Base-by-base conservation (phyloP, 2,888 invertebrate genomes). In the Crepidodera aurea region DNA sequence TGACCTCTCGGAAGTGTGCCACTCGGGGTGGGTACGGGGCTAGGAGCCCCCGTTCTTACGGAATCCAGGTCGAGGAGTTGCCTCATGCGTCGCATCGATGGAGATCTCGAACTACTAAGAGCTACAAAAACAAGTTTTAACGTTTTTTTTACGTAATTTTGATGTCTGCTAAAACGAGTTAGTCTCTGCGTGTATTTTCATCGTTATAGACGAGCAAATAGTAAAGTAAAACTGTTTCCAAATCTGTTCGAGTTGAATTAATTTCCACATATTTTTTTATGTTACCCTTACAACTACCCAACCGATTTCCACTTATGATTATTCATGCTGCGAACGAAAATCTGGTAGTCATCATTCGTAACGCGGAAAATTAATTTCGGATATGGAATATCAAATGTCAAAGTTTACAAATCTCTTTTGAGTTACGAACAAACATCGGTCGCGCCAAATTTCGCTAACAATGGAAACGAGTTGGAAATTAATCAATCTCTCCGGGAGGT, bases 41-140 rank as follows among this genome's bases (percentile, higher is more conserved):
- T 90, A 1, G 89, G 89, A 74, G 84, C 72, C 78, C 85, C 80
- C n/a, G 80, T 72, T 67, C 81, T 73, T 72, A 77, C 79, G 61
- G 80, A 75, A 74, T 86, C 89, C 61, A 93, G 83, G 74, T 94
- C 94, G 62, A 94, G 82, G 22, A 94, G 82, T 77, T 93, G 93
- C 51, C 93, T 84, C 82, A 94, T 92, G 64, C 93, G 86, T 34
- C 93, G 85, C 68, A 92, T 90, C 55, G 91, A 92, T 0, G 92
- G 91, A 0, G 90, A 91, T 66, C 84, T 85, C 61, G 83, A 77
- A 56, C 79, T 80, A 67, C 79, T 76, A 71, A 82, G 69, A 60
- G 79, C 81, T 81, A 69, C 6, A 71, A 70, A 50, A 39, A 25
- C 4, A 27, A 25, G 3, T 25, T 4, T 25, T 25, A 25, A 4